Conservation (phyloP, 2,113 vertebrate species). For the Notarius quadriscutis region DNA sequence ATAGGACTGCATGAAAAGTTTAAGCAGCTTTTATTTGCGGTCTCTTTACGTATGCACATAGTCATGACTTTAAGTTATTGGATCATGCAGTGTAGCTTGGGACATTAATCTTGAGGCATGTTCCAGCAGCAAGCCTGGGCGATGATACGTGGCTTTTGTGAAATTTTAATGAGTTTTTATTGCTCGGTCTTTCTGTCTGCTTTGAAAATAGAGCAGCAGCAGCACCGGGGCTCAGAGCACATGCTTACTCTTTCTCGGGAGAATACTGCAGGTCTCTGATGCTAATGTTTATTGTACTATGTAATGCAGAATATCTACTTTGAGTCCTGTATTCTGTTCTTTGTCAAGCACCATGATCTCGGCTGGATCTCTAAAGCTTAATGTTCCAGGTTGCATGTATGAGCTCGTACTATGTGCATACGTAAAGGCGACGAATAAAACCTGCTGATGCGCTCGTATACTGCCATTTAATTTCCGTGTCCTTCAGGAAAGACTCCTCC, state of each 20-base stretch:
- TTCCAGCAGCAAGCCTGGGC: neutral
- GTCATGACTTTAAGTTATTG: neutral
- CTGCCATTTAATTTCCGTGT: neutral
- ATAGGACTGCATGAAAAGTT: neutral
- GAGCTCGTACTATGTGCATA: neutral
- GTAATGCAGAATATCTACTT: neutral
- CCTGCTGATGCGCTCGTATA: neutral
- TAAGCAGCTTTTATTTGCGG: neutral
- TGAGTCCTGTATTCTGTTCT: neutral
- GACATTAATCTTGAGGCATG: neutral
- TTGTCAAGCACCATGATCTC: neutral
- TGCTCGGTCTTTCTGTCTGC: neutral
- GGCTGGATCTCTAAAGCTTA: neutral
- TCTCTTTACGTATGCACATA: neutral
- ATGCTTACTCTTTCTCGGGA: slow-evolving; percentile 6
- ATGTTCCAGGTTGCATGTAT: neutral
- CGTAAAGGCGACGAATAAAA: neutral
- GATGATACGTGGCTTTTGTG: neutral
- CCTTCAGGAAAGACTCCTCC: neutral
- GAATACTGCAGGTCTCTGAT: neutral
- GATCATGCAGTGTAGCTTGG: neutral
- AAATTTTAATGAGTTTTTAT: neutral
- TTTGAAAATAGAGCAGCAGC: no score
- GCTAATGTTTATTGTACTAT: neutral
- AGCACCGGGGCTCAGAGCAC: neutral